phyloP scores from a whole-genome alignment of 2,113 vertebrate genomes.

The Istiophorus platypterus region DNA sequence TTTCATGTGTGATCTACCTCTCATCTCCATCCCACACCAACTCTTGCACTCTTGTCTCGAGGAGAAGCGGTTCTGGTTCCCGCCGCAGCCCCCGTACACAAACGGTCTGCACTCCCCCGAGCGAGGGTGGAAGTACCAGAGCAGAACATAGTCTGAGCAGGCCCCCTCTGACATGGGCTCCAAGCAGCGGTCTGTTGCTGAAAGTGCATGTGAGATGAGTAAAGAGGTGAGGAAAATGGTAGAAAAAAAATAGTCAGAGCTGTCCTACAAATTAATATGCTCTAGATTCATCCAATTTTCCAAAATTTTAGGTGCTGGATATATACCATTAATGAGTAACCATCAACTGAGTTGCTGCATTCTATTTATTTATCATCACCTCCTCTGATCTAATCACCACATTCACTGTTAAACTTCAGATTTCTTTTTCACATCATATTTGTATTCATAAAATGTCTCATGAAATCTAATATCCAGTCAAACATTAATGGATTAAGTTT shows the following conservation, averaged over 20 bases:
- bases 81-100: conserved; percentile 89
- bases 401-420: background rate
- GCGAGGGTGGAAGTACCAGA: conserved; percentile 88
- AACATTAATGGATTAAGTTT: conserved; percentile 26
- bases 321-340: background rate
- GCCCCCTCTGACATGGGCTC: conserved; percentile 88
- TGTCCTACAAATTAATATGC: background rate
- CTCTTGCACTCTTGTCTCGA: conserved; percentile 82
- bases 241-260: background rate
- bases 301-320: background rate
- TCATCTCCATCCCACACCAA: conserved; percentile 67
- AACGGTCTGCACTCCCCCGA: conserved; percentile 86
- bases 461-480: conserved; percentile 10
- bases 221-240: background rate
- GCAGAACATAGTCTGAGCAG: conserved; percentile 84
- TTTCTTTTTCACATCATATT: background rate
- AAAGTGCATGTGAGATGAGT: background rate
- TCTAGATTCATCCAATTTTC: background rate
- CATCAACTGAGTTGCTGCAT: background rate
- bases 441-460: background rate
- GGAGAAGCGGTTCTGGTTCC: conserved; percentile 88
- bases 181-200: conserved; percentile 77
- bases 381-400: background rate
- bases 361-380: background rate
- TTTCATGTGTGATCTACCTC: conserved; percentile 10